Evolutionary conservation across 2,797 vertebrate genomes (phyloP).

Genomic region (Sorex maritimensis): DNA sequence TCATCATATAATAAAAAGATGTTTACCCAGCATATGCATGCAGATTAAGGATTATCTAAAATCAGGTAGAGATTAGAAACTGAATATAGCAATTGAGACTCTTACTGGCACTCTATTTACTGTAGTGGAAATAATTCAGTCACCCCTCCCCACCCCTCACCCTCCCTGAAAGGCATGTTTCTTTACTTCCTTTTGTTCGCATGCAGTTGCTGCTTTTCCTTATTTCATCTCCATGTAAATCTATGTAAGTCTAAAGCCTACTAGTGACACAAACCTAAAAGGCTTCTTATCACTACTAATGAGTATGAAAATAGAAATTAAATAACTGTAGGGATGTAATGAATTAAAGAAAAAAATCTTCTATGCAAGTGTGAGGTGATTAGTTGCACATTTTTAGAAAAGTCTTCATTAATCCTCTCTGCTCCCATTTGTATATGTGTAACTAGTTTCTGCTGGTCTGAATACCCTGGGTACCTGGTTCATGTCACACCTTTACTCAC

Average conservation of each 20-base stretch:
- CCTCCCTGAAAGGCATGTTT: neutral
- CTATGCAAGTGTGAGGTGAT: conserved; percentile 62
- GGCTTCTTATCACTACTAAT: conserved; percentile 69
- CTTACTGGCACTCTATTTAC: neutral
- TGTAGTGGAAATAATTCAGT: conserved; percentile 4
- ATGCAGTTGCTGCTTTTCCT: conserved; percentile 47
- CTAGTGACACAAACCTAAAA: conserved; percentile 66
- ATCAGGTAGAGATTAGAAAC: conserved; percentile 58
- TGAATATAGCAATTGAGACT: conserved; percentile 38
- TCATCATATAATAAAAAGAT: conserved; percentile 48
- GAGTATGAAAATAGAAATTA: conserved; percentile 69
- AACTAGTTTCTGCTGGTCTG: conserved; percentile 28
- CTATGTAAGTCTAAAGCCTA: conserved; percentile 69
- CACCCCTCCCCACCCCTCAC: neutral
- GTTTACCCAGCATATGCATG: conserved; percentile 41
- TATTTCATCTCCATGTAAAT: conserved; percentile 15
- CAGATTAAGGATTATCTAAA: conserved; percentile 59
- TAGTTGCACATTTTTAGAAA: conserved; percentile 65
- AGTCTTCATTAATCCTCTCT: conserved; percentile 57
- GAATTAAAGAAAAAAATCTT: conserved; percentile 69
- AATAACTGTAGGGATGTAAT: conserved; percentile 64
- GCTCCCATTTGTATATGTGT: conserved; percentile 6
- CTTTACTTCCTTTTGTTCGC: conserved; percentile 36
- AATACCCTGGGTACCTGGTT: conserved; percentile 29
- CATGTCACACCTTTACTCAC: neutral